Evolutionary conservation across 1,140 invertebrate species (phyloP).

Genomic region (Rhopalosiphum padi): DNA sequence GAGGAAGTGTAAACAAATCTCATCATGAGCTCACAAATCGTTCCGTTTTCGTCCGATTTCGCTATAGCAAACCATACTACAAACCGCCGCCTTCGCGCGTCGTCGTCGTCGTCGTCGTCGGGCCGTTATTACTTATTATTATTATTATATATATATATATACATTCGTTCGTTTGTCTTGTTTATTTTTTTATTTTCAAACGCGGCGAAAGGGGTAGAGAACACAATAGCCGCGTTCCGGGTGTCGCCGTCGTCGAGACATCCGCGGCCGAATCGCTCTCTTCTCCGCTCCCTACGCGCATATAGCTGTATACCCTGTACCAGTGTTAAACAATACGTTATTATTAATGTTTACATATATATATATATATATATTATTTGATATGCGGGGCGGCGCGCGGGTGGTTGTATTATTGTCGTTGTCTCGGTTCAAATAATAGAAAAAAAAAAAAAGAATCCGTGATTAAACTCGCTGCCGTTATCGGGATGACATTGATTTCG

Average conservation of each 20-base stretch:
- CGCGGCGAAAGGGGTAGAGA: background rate
- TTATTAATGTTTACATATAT: conserved; percentile 1
- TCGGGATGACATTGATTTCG: background rate
- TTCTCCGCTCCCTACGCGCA: background rate
- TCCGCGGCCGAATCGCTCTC: background rate
- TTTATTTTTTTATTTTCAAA: background rate
- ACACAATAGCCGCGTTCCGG: background rate
- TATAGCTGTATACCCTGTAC: background rate
- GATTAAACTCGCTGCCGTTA: background rate
- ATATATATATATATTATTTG: background rate
- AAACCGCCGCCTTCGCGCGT: background rate
- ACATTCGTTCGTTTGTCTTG: background rate
- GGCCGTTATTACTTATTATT: background rate
- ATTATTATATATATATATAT: too few relatives aligned
- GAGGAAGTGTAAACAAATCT: background rate
- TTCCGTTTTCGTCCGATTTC: background rate
- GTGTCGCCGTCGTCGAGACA: background rate
- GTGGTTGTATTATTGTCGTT: background rate
- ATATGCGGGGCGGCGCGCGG: too few relatives aligned
- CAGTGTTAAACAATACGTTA: background rate
- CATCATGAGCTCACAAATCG: background rate
- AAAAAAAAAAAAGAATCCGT: background rate
- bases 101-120: too few relatives aligned
- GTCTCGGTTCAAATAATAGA: background rate
- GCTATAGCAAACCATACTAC: background rate